Percentiles rank a stretch among this genome's conserved stretches.
These are phyloP conservation scores for Lamprologus lemairii DNA, from an alignment of 2,113 vertebrate genomes.

Conservation along the genomic window DNA sequence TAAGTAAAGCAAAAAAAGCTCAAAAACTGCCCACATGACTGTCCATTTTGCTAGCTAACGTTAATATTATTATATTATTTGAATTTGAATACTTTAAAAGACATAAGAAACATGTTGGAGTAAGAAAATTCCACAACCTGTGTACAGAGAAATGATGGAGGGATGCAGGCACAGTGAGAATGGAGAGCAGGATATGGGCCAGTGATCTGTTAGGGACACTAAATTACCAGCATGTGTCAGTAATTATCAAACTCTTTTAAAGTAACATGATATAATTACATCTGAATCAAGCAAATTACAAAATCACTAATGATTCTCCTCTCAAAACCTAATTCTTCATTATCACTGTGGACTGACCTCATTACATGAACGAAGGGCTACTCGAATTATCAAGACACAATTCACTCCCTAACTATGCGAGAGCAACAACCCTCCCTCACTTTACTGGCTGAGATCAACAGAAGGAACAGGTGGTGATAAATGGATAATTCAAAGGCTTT, in stretches of 20 bases:
- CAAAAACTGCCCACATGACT: neutral
- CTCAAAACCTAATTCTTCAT: slow-evolving; percentile 49
- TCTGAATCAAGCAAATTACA: slow-evolving; percentile 55
- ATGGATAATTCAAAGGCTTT: neutral
- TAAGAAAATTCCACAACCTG: neutral
- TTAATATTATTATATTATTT: neutral
- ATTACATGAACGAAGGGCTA: slow-evolving; percentile 19
- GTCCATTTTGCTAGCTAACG: neutral
- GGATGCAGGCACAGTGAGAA: neutral
- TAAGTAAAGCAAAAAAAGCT: neutral
- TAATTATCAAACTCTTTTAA: slow-evolving; percentile 65
- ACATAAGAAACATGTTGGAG: neutral
- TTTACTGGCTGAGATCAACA: neutral
- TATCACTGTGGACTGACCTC: slow-evolving; percentile 37
- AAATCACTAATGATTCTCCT: slow-evolving; percentile 58
- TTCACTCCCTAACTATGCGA: neutral
- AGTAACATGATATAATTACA: slow-evolving; percentile 67
- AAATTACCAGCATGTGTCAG: slow-evolving; percentile 65
- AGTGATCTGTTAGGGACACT: slow-evolving; percentile 34
- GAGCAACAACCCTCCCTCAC: neutral
- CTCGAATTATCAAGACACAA: neutral
- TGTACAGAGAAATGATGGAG: neutral
- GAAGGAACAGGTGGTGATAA: neutral
- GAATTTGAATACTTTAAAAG: neutral
- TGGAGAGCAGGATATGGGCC: slow-evolving; percentile 29